These are phyloP conservation scores for Pyrrhosoma nymphula DNA, from an alignment of 2,888 invertebrate species.

Conservation along the genomic window DNA sequence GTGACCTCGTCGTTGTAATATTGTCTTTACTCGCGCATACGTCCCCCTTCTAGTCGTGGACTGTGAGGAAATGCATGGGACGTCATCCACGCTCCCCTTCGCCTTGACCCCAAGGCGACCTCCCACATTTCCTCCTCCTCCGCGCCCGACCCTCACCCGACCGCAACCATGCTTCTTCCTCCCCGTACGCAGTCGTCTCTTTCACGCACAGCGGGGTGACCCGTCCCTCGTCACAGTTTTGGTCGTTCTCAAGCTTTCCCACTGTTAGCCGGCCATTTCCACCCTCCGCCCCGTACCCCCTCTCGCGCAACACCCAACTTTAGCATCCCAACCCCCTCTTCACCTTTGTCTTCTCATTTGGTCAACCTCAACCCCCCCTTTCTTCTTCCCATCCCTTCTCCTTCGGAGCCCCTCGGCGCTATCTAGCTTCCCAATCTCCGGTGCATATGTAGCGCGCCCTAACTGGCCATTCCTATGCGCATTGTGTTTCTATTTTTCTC, in stretches of 20 bases:
- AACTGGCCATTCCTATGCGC: constrained; percentile 58
- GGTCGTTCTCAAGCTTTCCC: background rate
- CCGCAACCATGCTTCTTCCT: background rate
- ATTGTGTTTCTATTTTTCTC: constrained; percentile 34
- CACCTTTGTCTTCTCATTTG: background rate
- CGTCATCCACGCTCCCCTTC: constrained; percentile 44
- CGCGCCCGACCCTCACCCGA: background rate
- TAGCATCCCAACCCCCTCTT: background rate
- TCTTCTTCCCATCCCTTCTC: constrained; percentile 38
- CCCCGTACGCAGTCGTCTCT: background rate
- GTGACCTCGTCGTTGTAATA: background rate
- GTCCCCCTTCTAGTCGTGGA: background rate
- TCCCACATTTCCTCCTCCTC: background rate
- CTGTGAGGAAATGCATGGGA: background rate
- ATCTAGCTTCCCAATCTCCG: constrained; percentile 43
- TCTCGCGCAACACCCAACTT: background rate
- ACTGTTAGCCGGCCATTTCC: background rate
- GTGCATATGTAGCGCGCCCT: constrained; percentile 52
- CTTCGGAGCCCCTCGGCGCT: background rate
- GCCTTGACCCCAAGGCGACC: constrained; percentile 47
- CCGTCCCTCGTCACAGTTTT: background rate
- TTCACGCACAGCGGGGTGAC: constrained; percentile 53
- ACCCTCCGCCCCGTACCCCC: background rate
- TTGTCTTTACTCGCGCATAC: background rate
- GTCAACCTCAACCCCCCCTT: background rate